Conservation (phyloP, 2,113 vertebrate genomes). For the Pipra filicauda region DNA sequence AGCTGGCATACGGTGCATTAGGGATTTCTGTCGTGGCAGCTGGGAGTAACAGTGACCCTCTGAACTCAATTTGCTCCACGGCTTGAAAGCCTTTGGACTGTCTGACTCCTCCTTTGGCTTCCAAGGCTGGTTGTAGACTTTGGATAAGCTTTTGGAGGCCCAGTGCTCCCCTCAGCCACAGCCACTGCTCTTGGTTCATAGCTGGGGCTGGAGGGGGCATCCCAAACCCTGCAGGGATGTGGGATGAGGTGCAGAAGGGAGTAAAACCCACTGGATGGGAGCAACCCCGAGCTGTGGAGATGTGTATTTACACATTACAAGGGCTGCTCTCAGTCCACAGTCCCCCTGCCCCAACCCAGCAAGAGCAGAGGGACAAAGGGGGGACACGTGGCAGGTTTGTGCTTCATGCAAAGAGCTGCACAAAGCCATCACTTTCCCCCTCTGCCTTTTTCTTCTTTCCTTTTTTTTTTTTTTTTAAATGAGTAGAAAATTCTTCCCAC, state of each 20-base stretch:
- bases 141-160: rapidly evolving
- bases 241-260: neutral
- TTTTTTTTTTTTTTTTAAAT: neutral
- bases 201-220: neutral
- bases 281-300: rapidly evolving
- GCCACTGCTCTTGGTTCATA: rapidly evolving
- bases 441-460: neutral
- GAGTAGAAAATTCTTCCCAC: conserved; percentile 60
- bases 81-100: conserved; percentile 55
- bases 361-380: neutral
- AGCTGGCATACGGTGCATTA: conserved; percentile 15
- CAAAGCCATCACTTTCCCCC: neutral
- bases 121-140: neutral
- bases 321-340: neutral
- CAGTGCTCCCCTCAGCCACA: rapidly evolving
- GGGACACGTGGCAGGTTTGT: neutral
- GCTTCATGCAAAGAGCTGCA: neutral
- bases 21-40: conserved; percentile 51
- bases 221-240: neutral
- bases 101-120: conserved; percentile 2
- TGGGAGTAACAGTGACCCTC: conserved; percentile 65
- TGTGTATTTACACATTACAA: neutral
- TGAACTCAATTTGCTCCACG: conserved; percentile 77
- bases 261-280: rapidly evolving
- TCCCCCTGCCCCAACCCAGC: neutral